These are phyloP conservation scores for Bombus waltoni DNA, from an alignment of 1,140 invertebrate genomes.

Conservation along the genomic window DNA sequence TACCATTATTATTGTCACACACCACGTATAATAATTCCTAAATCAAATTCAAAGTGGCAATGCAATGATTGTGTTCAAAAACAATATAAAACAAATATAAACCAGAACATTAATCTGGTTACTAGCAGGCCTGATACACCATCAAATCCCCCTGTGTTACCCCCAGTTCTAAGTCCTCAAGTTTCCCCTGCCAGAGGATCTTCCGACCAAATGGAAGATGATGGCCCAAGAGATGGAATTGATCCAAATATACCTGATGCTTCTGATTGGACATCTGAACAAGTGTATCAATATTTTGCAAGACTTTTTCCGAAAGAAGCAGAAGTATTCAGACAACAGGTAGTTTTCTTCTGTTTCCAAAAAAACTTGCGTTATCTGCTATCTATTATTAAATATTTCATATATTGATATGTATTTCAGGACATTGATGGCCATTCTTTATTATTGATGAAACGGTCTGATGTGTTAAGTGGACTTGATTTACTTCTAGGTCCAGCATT, in stretches of 20 bases:
- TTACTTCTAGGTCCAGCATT: conserved; percentile 93
- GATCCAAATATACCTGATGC: conserved; percentile 90
- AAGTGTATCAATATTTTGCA: conserved; percentile 91
- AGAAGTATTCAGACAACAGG: conserved; percentile 90
- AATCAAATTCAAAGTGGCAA: conserved; percentile 76
- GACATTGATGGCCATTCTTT: conserved; percentile 94
- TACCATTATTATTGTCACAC: conserved; percentile 91
- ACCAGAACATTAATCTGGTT: conserved; percentile 51
- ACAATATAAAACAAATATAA: conserved; percentile 62
- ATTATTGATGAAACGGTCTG: conserved; percentile 89
- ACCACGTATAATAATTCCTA: conserved; percentile 82
- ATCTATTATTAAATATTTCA: conserved; percentile 4
- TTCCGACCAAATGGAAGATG: conserved; percentile 75
- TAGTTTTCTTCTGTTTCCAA: conserved; percentile 73
- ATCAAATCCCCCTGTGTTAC: conserved; percentile 70
- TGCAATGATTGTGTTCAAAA: conserved; percentile 77
- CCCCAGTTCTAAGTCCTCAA: conserved; percentile 78
- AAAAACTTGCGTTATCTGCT: not conserved
- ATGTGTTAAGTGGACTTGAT: conserved; percentile 90
- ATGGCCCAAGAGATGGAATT: conserved; percentile 76
- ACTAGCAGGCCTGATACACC: conserved; percentile 73
- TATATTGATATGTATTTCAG: conserved; percentile 82
- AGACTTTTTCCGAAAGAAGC: conserved; percentile 90
- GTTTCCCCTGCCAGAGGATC: conserved; percentile 75
- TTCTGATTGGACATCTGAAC: conserved; percentile 89